These are phyloP conservation scores for Deilephila elpenor DNA, from an alignment of 2,888 invertebrate species.

Conservation along the genomic window DNA sequence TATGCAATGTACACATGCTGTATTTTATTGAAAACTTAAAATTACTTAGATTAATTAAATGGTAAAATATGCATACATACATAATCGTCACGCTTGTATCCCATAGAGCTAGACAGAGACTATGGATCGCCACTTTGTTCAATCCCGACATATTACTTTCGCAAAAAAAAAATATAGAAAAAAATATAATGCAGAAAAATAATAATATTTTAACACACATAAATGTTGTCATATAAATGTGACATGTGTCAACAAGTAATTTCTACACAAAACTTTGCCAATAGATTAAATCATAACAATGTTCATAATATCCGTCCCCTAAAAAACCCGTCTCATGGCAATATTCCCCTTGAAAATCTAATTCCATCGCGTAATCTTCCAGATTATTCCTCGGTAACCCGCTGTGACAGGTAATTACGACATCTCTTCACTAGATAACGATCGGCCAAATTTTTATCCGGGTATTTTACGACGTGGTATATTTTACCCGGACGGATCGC, in stretches of 20 bases:
- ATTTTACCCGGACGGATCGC: conserved; percentile 38
- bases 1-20: no score
- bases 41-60: no score
- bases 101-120: no score
- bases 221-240: no score
- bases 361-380: conserved; percentile 46
- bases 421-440: conserved; percentile 42
- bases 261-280: background rate
- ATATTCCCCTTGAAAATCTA: conserved; percentile 37
- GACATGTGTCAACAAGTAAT: background rate
- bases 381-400: conserved; percentile 51
- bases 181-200: no score
- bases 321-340: conserved; percentile 17
- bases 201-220: no score
- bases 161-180: no score
- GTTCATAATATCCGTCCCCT: conserved; percentile 7
- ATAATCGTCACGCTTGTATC: no score
- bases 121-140: no score
- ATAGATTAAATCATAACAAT: background rate
- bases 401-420: conserved; percentile 53
- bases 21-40: no score
- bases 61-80: no score
- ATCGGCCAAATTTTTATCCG: conserved; percentile 42
- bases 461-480: conserved; percentile 42
- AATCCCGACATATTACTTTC: no score